phyloP scores from a whole-genome alignment of 2,888 invertebrate genomes.

The Conchocele bisecta region DNA sequence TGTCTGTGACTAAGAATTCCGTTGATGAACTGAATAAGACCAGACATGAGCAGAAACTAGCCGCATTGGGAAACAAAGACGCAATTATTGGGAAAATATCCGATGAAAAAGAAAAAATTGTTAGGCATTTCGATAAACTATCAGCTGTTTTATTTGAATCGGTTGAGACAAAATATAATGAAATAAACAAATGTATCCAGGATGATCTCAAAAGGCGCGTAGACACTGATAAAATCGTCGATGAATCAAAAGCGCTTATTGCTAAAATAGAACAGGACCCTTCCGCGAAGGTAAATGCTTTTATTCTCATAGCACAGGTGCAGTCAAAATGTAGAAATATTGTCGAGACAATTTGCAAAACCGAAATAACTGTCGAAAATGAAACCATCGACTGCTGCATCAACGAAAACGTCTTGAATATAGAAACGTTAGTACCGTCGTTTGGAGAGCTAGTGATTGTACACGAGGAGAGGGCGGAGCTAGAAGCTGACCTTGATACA shows the following conservation, averaged over 20 bases:
- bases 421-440: too few relatives aligned
- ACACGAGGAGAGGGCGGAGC: too few relatives aligned
- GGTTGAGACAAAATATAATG: not conserved
- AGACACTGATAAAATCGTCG: not conserved
- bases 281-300: not conserved
- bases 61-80: constrained; percentile 19
- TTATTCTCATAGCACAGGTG: not conserved
- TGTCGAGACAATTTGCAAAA: too few relatives aligned
- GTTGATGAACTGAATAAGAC: not conserved
- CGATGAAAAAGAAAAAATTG: constrained; percentile 19
- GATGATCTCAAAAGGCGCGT: not conserved
- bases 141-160: not conserved
- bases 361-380: too few relatives aligned
- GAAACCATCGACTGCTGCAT: too few relatives aligned
- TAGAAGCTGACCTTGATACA: too few relatives aligned
- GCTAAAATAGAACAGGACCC: not conserved
- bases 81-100: constrained; percentile 20
- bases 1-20: constrained; percentile 4
- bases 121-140: constrained; percentile 20
- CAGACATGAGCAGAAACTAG: not conserved
- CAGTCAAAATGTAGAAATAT: too few relatives aligned
- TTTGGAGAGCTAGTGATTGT: too few relatives aligned
- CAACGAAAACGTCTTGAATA: too few relatives aligned
- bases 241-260: not conserved
- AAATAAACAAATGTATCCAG: not conserved